A percentile compares a stretch with the other conserved stretches of the same genome.
Evolutionary conservation across 2,797 vertebrate species (phyloP).

Genomic region (Dendrocincla tyrannina): DNA sequence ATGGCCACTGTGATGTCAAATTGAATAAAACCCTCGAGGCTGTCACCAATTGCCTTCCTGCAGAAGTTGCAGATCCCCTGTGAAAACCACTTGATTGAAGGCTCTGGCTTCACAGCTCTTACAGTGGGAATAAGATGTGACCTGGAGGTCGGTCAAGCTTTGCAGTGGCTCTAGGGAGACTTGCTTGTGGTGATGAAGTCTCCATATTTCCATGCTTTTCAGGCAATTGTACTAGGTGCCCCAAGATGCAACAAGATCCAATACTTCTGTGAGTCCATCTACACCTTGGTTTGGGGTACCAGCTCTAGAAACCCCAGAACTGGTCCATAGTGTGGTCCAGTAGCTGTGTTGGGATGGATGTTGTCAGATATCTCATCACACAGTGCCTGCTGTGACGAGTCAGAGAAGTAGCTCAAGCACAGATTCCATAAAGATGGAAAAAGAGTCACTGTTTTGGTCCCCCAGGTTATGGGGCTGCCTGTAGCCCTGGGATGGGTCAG

Average conservation of each 20-base stretch:
- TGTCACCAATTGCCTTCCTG: rapidly evolving
- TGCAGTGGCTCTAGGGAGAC: not conserved
- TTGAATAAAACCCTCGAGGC: not conserved
- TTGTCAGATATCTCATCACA: not conserved
- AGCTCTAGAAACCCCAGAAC: not conserved
- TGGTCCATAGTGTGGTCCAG: rapidly evolving
- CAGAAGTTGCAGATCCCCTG: not conserved
- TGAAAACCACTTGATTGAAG: not conserved
- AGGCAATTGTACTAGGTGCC: not conserved
- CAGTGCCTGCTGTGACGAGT: not conserved
- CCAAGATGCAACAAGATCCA: not conserved
- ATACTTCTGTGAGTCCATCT: not conserved
- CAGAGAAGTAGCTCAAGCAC: not conserved
- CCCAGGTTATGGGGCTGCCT: not conserved
- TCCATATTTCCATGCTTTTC: not conserved
- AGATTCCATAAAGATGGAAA: rapidly evolving
- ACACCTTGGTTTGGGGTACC: not conserved
- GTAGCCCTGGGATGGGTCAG: no score
- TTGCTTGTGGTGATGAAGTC: not conserved
- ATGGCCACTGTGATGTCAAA: not conserved
- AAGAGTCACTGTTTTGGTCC: not conserved
- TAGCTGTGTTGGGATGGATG: not conserved
- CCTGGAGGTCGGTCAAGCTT: rapidly evolving
- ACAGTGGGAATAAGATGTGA: not conserved
- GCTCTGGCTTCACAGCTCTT: not conserved